phyloP scores from a whole-genome alignment of 92 coral and sea anemone species.

The Epizoanthus ramosus region DNA sequence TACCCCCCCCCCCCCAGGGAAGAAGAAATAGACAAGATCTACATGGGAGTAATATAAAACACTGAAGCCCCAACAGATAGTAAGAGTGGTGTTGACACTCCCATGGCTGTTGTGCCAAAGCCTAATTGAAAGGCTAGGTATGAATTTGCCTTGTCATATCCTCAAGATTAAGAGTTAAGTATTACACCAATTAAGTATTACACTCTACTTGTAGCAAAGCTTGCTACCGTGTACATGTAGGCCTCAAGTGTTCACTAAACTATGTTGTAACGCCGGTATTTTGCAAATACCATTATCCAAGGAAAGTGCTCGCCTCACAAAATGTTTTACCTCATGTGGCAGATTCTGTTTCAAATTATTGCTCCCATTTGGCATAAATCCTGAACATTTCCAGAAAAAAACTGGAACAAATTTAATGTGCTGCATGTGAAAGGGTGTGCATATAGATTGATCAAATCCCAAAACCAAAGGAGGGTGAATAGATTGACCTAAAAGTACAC shows the following conservation, averaged over 20 bases:
- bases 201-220: conserved; percentile 12
- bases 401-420: conserved; percentile 7
- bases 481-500: neutral
- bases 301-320: conserved; percentile 9
- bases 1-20: too few species aligned
- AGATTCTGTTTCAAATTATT: conserved; percentile 8
- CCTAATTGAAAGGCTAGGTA: conserved; percentile 2
- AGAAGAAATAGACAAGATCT: conserved; percentile 23
- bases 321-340: conserved; percentile 1
- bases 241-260: conserved; percentile 17
- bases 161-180: conserved; percentile 22
- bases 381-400: conserved; percentile 47
- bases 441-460: conserved; percentile 27
- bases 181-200: too few species aligned
- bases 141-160: conserved; percentile 30
- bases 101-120: conserved; percentile 36
- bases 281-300: conserved; percentile 24
- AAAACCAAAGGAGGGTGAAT: neutral
- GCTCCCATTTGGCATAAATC: conserved; percentile 36
- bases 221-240: neutral
- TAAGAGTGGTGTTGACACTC: conserved; percentile 8
- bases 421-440: conserved; percentile 21
- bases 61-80: conserved; percentile 6
- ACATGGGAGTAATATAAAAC: conserved; percentile 34
- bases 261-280: conserved; percentile 22